Evolutionary conservation across 2,888 invertebrate genomes (phyloP).

Genomic region (Globia sparganii): DNA sequence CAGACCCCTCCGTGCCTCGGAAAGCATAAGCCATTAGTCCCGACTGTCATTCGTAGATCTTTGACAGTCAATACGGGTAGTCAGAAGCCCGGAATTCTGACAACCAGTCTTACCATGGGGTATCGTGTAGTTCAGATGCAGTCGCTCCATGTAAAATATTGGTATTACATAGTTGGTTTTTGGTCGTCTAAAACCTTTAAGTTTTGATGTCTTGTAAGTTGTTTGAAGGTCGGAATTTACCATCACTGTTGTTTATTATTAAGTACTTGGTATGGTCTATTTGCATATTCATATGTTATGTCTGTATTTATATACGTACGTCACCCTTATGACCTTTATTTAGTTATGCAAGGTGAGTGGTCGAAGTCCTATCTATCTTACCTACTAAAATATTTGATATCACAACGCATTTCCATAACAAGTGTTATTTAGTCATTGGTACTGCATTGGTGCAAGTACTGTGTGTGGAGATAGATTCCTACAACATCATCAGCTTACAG

Average conservation of each 20-base stretch:
- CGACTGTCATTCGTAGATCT: not conserved
- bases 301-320: not conserved
- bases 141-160: not conserved
- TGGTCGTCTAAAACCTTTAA: not conserved
- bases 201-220: not conserved
- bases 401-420: slow-evolving; percentile 9
- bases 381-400: not conserved
- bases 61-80: not conserved
- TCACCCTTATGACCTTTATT: slow-evolving; percentile 31
- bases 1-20: not conserved
- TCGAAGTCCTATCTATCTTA: not conserved
- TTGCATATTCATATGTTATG: slow-evolving; percentile 30
- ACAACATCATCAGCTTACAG: not conserved
- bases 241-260: not conserved
- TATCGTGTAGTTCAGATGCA: not conserved
- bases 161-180: not conserved
- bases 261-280: slow-evolving; percentile 5
- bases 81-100: too few species aligned
- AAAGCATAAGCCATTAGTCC: not conserved
- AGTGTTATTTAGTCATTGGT: not conserved
- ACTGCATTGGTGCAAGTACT: not conserved
- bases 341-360: slow-evolving; percentile 28
- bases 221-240: slow-evolving; percentile 5
- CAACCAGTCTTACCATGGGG: not conserved
- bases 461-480: not conserved